These are phyloP conservation scores for Prunella fulvescens DNA, from an alignment of 2,113 vertebrate genomes.

Conservation along the genomic window DNA sequence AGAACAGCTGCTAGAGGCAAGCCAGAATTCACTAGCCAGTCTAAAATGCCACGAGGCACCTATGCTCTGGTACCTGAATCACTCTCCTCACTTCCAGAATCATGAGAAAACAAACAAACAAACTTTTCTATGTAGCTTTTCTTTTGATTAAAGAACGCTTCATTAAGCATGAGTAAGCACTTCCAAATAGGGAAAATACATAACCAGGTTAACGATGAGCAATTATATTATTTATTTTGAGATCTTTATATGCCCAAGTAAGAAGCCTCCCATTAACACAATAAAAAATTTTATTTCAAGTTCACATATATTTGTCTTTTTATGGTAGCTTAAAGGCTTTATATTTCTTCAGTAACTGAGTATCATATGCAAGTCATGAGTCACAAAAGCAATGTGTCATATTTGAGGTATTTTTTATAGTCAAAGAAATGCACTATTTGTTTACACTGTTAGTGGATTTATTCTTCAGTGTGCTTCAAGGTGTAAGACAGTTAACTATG, in stretches of 20 bases:
- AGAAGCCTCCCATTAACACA: background rate
- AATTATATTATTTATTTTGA: background rate
- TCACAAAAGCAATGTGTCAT: background rate
- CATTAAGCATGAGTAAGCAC: background rate
- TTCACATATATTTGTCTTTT: background rate
- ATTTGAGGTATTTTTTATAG: background rate
- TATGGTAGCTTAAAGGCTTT: background rate
- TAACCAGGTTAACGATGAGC: background rate
- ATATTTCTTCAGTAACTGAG: background rate
- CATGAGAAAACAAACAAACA: background rate
- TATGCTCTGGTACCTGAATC: background rate
- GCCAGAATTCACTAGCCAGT: background rate
- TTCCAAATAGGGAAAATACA: background rate
- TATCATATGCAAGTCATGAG: background rate
- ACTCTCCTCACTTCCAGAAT: background rate
- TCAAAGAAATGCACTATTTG: background rate
- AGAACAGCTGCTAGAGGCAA: background rate
- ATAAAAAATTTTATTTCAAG: background rate
- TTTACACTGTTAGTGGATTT: background rate
- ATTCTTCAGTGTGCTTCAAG: background rate
- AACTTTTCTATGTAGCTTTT: background rate
- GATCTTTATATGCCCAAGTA: background rate
- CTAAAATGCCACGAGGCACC: background rate
- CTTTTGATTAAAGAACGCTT: background rate
- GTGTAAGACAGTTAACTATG: background rate